Evolutionary conservation across 2,797 vertebrate genomes (phyloP), one percentile per base, ranked within the genome.

Genomic region (Oreochromis mossambicus): DNA sequence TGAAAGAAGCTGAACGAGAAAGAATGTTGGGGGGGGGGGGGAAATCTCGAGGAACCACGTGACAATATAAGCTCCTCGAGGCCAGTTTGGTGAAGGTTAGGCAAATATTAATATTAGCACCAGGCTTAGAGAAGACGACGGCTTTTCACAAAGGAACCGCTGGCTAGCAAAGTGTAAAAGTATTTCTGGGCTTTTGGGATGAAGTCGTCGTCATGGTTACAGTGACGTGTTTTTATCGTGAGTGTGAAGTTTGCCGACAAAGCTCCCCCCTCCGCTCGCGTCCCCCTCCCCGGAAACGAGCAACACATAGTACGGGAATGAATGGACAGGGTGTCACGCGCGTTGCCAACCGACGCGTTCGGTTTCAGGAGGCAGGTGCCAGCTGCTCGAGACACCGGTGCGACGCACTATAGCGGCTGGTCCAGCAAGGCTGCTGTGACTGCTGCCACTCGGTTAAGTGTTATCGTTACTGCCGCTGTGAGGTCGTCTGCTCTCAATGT

Each of bases 281-380:
- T 12, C n/a, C 29, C 15, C 8, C 3, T 11, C 41, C 68, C 7
- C 68, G 58, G 79, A 43, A 7, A 81, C 85, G 86, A 84, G 84
- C 86, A 66, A 86, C 63, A 43, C 38, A 26, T 6, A 68, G 87
- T 52, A 76, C 75, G 41, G 36, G 15, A n/a, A 88, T 91, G 88
- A 90, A 86, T 91, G 89, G 86, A 81, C 50, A 7, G 48, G 21
- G 7, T 43, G 66, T 26, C 38, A 26, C 14, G 21, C 21, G n/a
- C n/a, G 13, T 68, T 68, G 63, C 13, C n/a, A 11, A 12, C 66
- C 14, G 36, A 41, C 36, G 12, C 21, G 13, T 43, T 46, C 2
- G 38, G 66, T 43, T 61, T 63, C 9, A 41, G 19, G 7, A 1
- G 24, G 43, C 58, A 38, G 84, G n/a, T 73, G 73, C 21, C 51